These are phyloP conservation scores for Megastigmus dorsalis DNA, from an alignment of 2,888 invertebrate species.

Conservation along the genomic window DNA sequence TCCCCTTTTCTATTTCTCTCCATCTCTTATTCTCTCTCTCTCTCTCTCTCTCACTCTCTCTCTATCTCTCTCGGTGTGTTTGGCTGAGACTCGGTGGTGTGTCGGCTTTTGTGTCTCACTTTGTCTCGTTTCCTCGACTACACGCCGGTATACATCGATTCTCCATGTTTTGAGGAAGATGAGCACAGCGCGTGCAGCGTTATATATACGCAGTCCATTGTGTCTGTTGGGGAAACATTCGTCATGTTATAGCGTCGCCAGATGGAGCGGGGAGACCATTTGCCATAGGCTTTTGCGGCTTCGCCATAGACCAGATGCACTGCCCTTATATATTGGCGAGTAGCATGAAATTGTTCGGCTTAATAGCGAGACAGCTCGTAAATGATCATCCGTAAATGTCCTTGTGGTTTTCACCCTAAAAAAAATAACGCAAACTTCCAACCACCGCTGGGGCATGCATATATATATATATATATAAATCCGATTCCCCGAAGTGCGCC, in stretches of 20 bases:
- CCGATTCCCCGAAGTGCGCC: too few relatives aligned
- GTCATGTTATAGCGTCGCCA: constrained; percentile 64
- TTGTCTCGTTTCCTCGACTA: constrained; percentile 27
- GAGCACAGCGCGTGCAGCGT: constrained; percentile 22
- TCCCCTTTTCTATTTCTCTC: neutral
- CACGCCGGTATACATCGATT: too few relatives aligned
- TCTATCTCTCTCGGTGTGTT: neutral
- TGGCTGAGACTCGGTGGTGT: neutral
- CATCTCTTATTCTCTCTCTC: neutral
- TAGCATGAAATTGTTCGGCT: constrained; percentile 53
- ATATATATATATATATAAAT: too few relatives aligned
- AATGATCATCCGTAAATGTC: constrained; percentile 34
- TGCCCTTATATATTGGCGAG: constrained; percentile 55
- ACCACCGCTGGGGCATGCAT: too few relatives aligned
- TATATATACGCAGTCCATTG: too few relatives aligned
- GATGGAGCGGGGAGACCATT: constrained; percentile 63
- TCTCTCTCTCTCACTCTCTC: neutral
- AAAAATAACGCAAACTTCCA: too few relatives aligned
- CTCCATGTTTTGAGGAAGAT: constrained; percentile 29
- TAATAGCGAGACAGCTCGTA: constrained; percentile 11
- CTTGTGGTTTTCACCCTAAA: neutral
- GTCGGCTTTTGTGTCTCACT: constrained; percentile 41
- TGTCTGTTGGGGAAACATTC: constrained; percentile 60
- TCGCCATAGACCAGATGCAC: constrained; percentile 62
- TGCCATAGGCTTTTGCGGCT: constrained; percentile 54